Evolutionary conservation across 2,888 invertebrate species (phyloP), one percentile per base, ranked within the genome.

Genomic region (Drosophila multiciliata): DNA sequence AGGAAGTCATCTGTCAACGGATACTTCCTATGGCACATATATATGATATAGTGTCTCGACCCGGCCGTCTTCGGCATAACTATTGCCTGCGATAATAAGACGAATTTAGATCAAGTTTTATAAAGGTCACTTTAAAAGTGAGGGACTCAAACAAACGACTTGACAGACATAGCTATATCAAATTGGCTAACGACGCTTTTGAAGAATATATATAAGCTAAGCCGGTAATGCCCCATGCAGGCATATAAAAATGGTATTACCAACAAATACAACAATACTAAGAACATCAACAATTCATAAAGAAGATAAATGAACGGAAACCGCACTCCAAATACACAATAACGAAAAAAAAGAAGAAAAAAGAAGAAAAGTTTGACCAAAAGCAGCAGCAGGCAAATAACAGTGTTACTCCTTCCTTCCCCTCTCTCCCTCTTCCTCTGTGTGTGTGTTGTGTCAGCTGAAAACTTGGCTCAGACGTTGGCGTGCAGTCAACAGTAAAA

Each of bases 401-500:
- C 40, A 15, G 45, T 45, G 23, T 8, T 23, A 45, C 23, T 45
- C 35, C 15, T 55, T 7, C 35, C 2, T 36, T 33, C n/a, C 26
- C 40, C 26, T 32, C 1, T 38, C 20, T 35, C 40, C 17, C 20
- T 32, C 33, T 29, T 11, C 17, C 20, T 42, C 1, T 12, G 1
- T 42, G 1, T 20, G 1, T 20, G 7, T 23, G 23, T 15, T 20
- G 23, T 45, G 45, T 8, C 23, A 23, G 45, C 45, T 20, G 33
- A 42, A 33, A 55, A 62, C 62, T 45, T 29, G 64, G 32, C 48
- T 32, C 29, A 38, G 60, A 52, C 45, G 55, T 36, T 73, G 75
- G 76, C 87, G 80, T 74, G 85, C 85, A 85, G 87, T 83, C 87
- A 87, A 85, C 87, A 87, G 86, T 82, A 88, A 86, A 85, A 86